Percentiles rank a stretch among this genome's conserved stretches.
Conservation (phyloP, 2,113 vertebrate species). For the Oceanites oceanicus region DNA sequence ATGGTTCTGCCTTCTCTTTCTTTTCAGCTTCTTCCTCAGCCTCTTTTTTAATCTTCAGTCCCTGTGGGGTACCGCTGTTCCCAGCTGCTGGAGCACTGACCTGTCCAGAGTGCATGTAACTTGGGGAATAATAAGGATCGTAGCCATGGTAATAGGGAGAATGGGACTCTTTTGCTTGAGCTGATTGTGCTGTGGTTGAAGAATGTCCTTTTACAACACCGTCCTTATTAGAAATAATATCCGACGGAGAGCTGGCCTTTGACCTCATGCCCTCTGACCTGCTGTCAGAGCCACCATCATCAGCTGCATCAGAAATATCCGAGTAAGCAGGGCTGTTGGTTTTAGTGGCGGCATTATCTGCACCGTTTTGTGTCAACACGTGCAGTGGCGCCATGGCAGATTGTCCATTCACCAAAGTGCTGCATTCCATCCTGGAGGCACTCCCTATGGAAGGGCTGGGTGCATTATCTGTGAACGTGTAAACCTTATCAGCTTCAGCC, state of each 20-base stretch:
- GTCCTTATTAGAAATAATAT: constrained; percentile 82
- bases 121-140: constrained; percentile 93
- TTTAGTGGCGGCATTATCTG: constrained; percentile 81
- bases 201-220: constrained; percentile 83
- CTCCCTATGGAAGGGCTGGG: constrained; percentile 97
- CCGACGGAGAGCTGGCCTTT: constrained; percentile 85
- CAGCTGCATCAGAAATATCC: constrained; percentile 94
- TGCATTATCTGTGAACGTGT: constrained; percentile 97
- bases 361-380: constrained; percentile 77
- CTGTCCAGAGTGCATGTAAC: constrained; percentile 88
- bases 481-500: constrained; percentile 97
- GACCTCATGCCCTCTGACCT: constrained; percentile 88
- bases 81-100: constrained; percentile 78
- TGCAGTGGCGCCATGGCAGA: constrained; percentile 76
- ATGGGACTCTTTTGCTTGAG: constrained; percentile 85
- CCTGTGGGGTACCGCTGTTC: constrained; percentile 76
- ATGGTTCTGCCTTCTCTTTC: constrained; percentile 80
- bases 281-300: constrained; percentile 92
- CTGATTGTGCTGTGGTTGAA: constrained; percentile 70
- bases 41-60: constrained; percentile 89
- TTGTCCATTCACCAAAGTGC: constrained; percentile 83
- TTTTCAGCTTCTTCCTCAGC: constrained; percentile 83
- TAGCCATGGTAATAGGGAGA: constrained; percentile 93
- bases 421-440: constrained; percentile 87
- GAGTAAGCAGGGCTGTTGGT: constrained; percentile 98